Base-by-base conservation (phyloP, 2,113 vertebrate genomes). In the Crotophaga sulcirostris region DNA sequence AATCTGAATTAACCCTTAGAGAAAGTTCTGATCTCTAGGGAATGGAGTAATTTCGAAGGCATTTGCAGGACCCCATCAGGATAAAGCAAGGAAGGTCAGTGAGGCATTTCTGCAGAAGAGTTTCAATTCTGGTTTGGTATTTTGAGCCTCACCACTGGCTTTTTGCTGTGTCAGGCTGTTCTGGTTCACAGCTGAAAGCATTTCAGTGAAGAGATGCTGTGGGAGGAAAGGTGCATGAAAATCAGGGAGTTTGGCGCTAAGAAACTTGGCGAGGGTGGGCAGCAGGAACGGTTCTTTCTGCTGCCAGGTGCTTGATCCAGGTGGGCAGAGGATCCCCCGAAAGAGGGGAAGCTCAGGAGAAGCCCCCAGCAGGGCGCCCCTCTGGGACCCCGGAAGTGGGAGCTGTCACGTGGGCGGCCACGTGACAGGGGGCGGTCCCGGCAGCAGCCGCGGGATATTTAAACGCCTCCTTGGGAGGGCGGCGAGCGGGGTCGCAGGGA, bases 1-100 rank as follows among this genome's bases (percentile, higher is more conserved):
- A 95, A 93, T 84, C 58, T 86, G 44, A 87, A 94, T 84, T 96
- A 90, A 88, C 82, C 86, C 80, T 73, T 92, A 64, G 31, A 73
- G 64, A 73, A 90, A 84, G 16, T 40, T 72, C 49, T 51, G 23
- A 2, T 90, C 93, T 88, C 69, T 78, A 69, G 31, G 62, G 66
- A 89, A 62, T 59, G 11, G 4, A 1, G 11, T 72, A 42, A 63
- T 86, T 81, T 47, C 40, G 73, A 82, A 66, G 73, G 51, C 44
- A 9, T 64, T 90, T 87, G 9, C 60, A 36, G 69, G n/a, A 66
- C 66, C 42, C 54, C n/a, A 49, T 72, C 13, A 89, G 72, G 44
- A 29, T 8, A 59, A 14, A 45, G 25, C 13, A 8, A 60, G 42
- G 18, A 16, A 92, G 54, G 82, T 2, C 3, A 80, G 84, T 56